These are phyloP conservation scores for Ficedula albicollis DNA, from an alignment of 2,797 vertebrate species.

Conservation along the genomic window DNA sequence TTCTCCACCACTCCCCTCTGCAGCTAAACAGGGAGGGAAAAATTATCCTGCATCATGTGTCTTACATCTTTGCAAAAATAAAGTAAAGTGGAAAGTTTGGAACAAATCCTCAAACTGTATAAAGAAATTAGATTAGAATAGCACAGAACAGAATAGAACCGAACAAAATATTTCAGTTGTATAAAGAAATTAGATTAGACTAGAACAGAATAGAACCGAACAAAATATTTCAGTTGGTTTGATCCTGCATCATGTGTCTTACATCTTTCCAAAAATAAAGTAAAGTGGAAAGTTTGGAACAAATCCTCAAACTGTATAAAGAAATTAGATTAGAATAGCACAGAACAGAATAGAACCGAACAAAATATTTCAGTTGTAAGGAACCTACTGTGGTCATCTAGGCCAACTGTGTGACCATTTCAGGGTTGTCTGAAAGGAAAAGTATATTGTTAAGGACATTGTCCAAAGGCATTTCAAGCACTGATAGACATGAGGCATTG, in stretches of 20 bases:
- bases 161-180: background rate
- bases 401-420: background rate
- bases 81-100: background rate
- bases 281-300: background rate
- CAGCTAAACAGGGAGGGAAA: background rate
- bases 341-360: background rate
- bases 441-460: background rate
- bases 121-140: background rate
- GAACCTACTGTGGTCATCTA: background rate
- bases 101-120: background rate
- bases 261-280: background rate
- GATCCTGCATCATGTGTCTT: background rate
- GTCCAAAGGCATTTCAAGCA: background rate
- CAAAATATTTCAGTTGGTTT: too few relatives aligned
- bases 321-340: background rate
- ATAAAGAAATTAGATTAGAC: too few relatives aligned
- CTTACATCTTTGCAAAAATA: background rate
- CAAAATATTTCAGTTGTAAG: background rate
- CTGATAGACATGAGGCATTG: accelerated
- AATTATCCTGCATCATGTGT: background rate
- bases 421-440: background rate
- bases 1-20: background rate
- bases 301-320: background rate
- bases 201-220: too few relatives aligned
- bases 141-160: background rate